Conservation (phyloP, 2,888 invertebrate genomes). For the Pyralis farinalis region DNA sequence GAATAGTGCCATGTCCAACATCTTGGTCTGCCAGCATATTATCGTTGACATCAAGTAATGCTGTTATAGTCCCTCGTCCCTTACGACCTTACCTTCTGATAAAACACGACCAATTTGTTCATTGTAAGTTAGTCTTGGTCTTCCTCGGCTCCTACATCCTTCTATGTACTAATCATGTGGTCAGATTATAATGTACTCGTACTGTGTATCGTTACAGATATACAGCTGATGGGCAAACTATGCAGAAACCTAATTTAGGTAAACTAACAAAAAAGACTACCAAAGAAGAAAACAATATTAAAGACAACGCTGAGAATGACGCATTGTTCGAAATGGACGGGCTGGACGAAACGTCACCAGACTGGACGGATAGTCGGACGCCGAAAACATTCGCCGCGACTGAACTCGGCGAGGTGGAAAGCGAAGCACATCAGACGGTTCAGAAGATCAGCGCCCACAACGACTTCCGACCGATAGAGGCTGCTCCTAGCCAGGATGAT, state of each 20-base stretch:
- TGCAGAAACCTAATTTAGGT: constrained; percentile 80
- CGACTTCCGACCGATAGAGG: constrained; percentile 83
- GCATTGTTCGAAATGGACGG: constrained; percentile 86
- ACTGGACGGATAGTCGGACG: constrained; percentile 72
- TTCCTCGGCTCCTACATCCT: too few species aligned
- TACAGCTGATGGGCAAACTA: constrained; percentile 79
- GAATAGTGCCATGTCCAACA: too few species aligned
- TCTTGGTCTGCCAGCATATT: too few species aligned
- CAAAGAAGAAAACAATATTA: constrained; percentile 46
- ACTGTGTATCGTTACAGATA: constrained; percentile 56
- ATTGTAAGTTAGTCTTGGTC: too few species aligned
- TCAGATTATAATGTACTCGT: constrained; percentile 1
- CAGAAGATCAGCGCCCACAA: constrained; percentile 83
- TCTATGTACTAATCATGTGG: constrained; percentile 8
- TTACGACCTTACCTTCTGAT: too few species aligned
- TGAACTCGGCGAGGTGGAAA: constrained; percentile 66
- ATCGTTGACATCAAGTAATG: too few species aligned
- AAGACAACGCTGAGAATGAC: constrained; percentile 67
- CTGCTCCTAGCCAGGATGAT: constrained; percentile 61
- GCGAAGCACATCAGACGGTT: constrained; percentile 76
- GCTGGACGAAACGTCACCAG: constrained; percentile 76
- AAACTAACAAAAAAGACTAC: constrained; percentile 67
- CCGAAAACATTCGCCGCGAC: constrained; percentile 80
- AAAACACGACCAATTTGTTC: too few species aligned
- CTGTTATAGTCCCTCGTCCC: too few species aligned